phyloP scores from a whole-genome alignment of 1,140 invertebrate species.

The Pinna nobilis region DNA sequence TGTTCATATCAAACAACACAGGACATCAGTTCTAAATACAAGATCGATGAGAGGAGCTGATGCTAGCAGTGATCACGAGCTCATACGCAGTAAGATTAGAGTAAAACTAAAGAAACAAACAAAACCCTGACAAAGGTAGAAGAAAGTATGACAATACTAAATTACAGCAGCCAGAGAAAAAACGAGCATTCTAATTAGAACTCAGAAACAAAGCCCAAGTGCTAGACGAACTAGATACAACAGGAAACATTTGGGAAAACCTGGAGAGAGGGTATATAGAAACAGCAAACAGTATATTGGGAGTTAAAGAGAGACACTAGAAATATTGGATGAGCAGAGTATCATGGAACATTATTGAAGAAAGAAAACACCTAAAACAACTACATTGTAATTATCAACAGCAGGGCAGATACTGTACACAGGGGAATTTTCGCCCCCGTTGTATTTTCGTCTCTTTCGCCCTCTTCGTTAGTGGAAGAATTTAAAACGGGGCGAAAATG shows the following conservation, averaged over 20 bases:
- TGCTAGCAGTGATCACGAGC: conserved; percentile 22
- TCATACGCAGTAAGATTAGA: conserved; percentile 29
- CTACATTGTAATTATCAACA: conserved; percentile 18
- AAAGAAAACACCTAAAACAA: conserved; percentile 28
- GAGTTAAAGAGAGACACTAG: conserved; percentile 26
- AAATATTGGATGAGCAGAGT: conserved; percentile 22
- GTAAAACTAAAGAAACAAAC: conserved; percentile 11
- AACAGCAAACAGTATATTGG: conserved; percentile 20
- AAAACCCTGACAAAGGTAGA: neutral
- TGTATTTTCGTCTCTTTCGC: too few relatives aligned
- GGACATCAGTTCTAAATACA: conserved; percentile 27
- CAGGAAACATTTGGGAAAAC: conserved; percentile 11
- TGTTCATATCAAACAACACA: conserved; percentile 37
- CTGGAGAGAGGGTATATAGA: conserved; percentile 22
- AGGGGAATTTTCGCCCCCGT: too few relatives aligned
- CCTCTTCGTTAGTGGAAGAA: too few relatives aligned
- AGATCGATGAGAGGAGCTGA: conserved; percentile 30
- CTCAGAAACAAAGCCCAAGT: conserved; percentile 21
- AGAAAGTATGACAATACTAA: conserved; percentile 9
- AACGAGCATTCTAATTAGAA: conserved; percentile 14
- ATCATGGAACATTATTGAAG: conserved; percentile 20
- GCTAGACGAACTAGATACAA: neutral
- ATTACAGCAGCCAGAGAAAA: conserved; percentile 26
- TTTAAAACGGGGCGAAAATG: too few relatives aligned
- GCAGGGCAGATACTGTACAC: conserved; percentile 25